phyloP scores from a whole-genome alignment of 2,113 vertebrate genomes.

The Tretioscincus oriximinensis region DNA sequence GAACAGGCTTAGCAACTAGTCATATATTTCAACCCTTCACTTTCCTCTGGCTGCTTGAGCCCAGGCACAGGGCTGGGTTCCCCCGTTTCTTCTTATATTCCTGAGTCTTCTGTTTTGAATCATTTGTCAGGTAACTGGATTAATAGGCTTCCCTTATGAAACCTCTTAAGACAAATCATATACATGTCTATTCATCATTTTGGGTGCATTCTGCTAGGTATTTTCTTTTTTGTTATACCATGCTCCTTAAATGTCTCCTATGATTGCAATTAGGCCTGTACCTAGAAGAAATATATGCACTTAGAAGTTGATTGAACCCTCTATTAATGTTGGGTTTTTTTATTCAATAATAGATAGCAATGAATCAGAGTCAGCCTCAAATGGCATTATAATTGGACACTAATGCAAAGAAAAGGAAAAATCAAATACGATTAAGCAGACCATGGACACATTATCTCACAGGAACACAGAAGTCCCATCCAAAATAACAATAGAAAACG shows the following conservation, averaged over 20 bases:
- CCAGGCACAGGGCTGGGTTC: too few species aligned
- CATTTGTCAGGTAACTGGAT: constrained; percentile 36
- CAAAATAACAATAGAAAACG: constrained; percentile 41
- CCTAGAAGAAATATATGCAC: constrained; percentile 66
- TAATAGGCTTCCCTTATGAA: constrained; percentile 55
- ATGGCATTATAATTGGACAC: constrained; percentile 59
- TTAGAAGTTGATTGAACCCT: constrained; percentile 63
- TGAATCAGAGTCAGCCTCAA: constrained; percentile 51
- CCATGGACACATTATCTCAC: constrained; percentile 34
- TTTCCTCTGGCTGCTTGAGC: too few species aligned
- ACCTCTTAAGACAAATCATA: constrained; percentile 52
- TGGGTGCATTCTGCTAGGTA: constrained; percentile 34
- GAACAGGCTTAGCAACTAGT: too few species aligned
- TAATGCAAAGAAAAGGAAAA: constrained; percentile 46
- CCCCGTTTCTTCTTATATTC: too few species aligned
- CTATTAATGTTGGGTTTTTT: constrained; percentile 59
- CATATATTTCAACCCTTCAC: too few species aligned
- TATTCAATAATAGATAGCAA: constrained; percentile 50
- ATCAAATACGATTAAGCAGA: constrained; percentile 47
- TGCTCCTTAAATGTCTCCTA: constrained; percentile 62
- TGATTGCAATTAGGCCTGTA: constrained; percentile 71
- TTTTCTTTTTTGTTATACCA: constrained; percentile 57
- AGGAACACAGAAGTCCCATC: constrained; percentile 26
- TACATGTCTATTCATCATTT: constrained; percentile 60
- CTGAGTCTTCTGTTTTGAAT: constrained; percentile 14